Base-by-base conservation (phyloP, 2,888 invertebrate genomes). In the Mechanitis mazaeus region DNA sequence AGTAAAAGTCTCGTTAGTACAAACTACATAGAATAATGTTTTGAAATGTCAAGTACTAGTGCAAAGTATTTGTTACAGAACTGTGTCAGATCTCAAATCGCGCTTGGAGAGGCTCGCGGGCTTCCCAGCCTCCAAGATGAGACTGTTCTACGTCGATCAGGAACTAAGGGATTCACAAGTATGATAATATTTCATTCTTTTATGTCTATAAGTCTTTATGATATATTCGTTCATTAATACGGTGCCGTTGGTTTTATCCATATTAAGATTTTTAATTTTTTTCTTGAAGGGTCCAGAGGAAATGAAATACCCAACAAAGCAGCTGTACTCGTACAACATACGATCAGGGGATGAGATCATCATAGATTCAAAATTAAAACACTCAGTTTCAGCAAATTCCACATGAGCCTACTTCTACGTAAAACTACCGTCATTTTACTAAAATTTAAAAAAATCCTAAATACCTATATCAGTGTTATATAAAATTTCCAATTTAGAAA, bases 261-360 rank as follows among this genome's bases (percentile, higher is more conserved):
- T 20, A 6, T 47, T 47, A n/a, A 2, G 28, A 47, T 28, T 28
- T 7, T n/a, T 20, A 5, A 28, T 2, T 50, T 31, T 3, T 11
- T 3, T 53, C 68, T 83, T 83, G 65, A 85, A 89, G 84, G 96
- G 96, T 31, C 95, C 96, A 0, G 97, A 97, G 81, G 96, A 96
- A 82, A 96, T 98, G 95, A 93, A 94, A 72, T 97, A 93, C 75
- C 96, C 96, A 2, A 95, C 95, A 73, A 97, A 97, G 79, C 95
- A 95, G 81, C 92, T 98, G 33, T 97, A 97, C 83, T 96, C 96
- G 64, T 97, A 97, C 87, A 97, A 97, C 84, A 95, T 97, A 66
- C 91, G 94, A 69, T 94, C 95, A 64, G 97, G 97, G 11, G 97
- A 97, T 83, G 96, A 97, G 84, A 97, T 97, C 74, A 95, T 97